These are phyloP conservation scores for Sorex fumeus DNA, from an alignment of 2,113 vertebrate species.

Conservation along the genomic window DNA sequence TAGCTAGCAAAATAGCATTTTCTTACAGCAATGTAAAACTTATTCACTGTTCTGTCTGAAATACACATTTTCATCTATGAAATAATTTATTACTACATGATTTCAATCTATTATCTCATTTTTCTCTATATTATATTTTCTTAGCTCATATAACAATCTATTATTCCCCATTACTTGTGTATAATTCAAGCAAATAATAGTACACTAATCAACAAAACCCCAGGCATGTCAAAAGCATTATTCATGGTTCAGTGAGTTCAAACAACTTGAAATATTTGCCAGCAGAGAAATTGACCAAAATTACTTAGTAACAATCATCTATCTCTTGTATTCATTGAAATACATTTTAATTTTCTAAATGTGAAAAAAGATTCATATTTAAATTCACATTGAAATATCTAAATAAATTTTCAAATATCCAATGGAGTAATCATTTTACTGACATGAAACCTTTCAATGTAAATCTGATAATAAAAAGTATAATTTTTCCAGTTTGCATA, in stretches of 20 bases:
- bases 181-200: background rate
- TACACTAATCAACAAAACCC: background rate
- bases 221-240: background rate
- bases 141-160: background rate
- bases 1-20: slow-evolving; percentile 18
- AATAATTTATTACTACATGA: slow-evolving; percentile 49
- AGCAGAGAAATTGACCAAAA: background rate
- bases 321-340: background rate
- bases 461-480: slow-evolving; percentile 34
- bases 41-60: slow-evolving; percentile 4
- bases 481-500: slow-evolving; percentile 7
- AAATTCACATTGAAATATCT: background rate
- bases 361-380: background rate
- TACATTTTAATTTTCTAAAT: slow-evolving; percentile 55
- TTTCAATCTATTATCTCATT: slow-evolving; percentile 9
- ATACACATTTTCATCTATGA: background rate
- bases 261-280: slow-evolving; percentile 10
- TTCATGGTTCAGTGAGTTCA: slow-evolving; percentile 17
- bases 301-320: background rate
- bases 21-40: slow-evolving; percentile 12
- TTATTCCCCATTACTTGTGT: background rate
- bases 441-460: background rate
- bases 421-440: background rate
- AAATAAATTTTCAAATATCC: slow-evolving; percentile 1
- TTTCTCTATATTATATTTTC: background rate